Base-by-base conservation (phyloP, 2,888 invertebrate species). In the Antheraea assamensis region DNA sequence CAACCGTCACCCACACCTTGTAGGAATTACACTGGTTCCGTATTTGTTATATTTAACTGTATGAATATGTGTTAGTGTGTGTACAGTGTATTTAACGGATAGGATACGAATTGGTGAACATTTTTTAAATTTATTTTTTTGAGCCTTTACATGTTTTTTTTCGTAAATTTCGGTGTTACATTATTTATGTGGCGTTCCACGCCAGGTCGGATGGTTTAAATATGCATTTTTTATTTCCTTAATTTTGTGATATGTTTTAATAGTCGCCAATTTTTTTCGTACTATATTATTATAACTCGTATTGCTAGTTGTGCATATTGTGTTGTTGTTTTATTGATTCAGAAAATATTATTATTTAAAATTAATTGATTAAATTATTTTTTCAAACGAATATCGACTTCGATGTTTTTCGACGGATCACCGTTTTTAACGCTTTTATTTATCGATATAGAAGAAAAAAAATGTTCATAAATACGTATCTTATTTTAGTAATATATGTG, bases 401-500 rank as follows among this genome's bases (percentile, higher is more conserved):
- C 35, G 35, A 35, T 35, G 3, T 7, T 35, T 35, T 7, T 4
- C 7, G 7, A 7, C 3, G 35, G 35, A 3, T 35, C 35, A 35
- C 7, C 7, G n/a, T 35, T 35, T 35, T 35, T 3, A 35, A 35
- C 7, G 7, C 30, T 30, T 64, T 30, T 30, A 27, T 27, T 30
- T 30, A 66, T 66, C 31, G 17, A 66, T 27, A 27, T 3, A 49
- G 13, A 55, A 21, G n/a, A 13, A 17, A 68, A 35, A 3, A 31
- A 68, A 68, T 68, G 68, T 35, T 68, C 68, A 68, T n/a, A 35
- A 35, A 68, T 68, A n/a, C 35, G 35, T 21, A 35, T n/a, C 24
- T 8, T 68, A 35, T 66, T n/a, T 68, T 35, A 35, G 21, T 35
- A 8, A 35, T 35, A 13, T 35, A 35, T 68, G 21, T 64, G 30